Percentiles rank a stretch among this genome's conserved stretches.
These are phyloP conservation scores for Eulemur macaco DNA, from an alignment of 2,113 vertebrate genomes.

Conservation along the genomic window DNA sequence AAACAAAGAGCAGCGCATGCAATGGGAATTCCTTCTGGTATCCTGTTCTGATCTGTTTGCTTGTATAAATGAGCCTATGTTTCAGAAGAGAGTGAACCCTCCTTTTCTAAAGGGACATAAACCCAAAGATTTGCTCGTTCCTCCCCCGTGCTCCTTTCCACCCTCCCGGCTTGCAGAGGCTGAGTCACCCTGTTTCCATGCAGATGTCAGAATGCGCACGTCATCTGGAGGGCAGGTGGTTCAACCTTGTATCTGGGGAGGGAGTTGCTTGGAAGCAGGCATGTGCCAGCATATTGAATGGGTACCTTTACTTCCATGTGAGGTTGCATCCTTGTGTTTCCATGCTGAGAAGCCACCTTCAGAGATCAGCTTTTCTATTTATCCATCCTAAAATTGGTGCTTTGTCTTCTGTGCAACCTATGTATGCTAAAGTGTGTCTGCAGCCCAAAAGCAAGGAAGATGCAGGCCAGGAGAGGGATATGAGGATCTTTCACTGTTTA, in stretches of 20 bases:
- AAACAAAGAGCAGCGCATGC: neutral
- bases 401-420: neutral
- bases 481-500: neutral
- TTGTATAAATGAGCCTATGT: constrained; percentile 37
- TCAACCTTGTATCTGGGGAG: neutral
- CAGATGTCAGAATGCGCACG: neutral
- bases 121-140: neutral
- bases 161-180: neutral
- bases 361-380: neutral
- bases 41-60: constrained; percentile 37
- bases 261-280: neutral
- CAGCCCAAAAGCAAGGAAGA: neutral
- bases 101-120: neutral
- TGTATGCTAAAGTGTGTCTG: neutral
- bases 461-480: neutral
- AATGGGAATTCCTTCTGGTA: neutral
- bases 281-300: neutral
- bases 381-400: neutral
- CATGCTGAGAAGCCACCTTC: neutral
- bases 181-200: neutral
- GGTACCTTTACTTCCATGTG: neutral
- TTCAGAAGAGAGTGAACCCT: neutral
- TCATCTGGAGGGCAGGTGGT: neutral
- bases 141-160: neutral
- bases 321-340: neutral